Evolutionary conservation across 1,140 invertebrate species (phyloP).

Genomic region (Himalopsyche phryganea): DNA sequence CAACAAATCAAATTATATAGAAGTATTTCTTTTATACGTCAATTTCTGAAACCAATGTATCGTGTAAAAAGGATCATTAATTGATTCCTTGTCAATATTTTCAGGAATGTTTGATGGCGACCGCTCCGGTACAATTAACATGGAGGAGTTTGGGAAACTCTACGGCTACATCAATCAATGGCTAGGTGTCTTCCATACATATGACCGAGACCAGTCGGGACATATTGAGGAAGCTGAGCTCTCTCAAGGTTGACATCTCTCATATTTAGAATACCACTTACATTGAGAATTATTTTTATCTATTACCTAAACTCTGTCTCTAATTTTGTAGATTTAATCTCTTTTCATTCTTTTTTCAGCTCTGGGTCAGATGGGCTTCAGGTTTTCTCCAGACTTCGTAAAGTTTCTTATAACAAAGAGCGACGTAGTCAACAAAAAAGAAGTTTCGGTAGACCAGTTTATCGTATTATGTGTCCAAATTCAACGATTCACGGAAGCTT

Average conservation of each 20-base stretch:
- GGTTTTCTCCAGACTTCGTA: slow-evolving; percentile 75
- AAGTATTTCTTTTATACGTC: no score
- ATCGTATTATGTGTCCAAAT: slow-evolving; percentile 85
- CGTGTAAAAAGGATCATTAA: no score
- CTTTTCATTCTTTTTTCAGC: slow-evolving; percentile 55
- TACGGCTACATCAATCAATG: slow-evolving; percentile 89
- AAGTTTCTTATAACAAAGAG: slow-evolving; percentile 68
- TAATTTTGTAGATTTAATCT: not conserved
- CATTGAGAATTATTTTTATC: slow-evolving; percentile 1
- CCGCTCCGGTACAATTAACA: slow-evolving; percentile 79
- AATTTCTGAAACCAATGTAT: no score
- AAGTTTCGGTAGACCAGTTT: slow-evolving; percentile 81
- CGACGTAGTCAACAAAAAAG: slow-evolving; percentile 57
- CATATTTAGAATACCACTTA: not conserved
- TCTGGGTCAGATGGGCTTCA: slow-evolving; percentile 84
- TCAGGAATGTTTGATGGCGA: slow-evolving; percentile 86
- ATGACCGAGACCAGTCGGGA: slow-evolving; percentile 79
- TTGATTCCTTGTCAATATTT: no score
- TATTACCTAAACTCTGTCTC: no score
- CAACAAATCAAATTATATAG: no score
- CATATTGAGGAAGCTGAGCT: slow-evolving; percentile 79
- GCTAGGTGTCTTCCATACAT: slow-evolving; percentile 76
- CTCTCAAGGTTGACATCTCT: slow-evolving; percentile 59
- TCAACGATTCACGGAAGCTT: slow-evolving; percentile 82
- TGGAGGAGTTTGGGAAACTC: slow-evolving; percentile 81